These are phyloP conservation scores for Crypturellus tataupa DNA, from an alignment of 2,797 vertebrate genomes.

Conservation along the genomic window DNA sequence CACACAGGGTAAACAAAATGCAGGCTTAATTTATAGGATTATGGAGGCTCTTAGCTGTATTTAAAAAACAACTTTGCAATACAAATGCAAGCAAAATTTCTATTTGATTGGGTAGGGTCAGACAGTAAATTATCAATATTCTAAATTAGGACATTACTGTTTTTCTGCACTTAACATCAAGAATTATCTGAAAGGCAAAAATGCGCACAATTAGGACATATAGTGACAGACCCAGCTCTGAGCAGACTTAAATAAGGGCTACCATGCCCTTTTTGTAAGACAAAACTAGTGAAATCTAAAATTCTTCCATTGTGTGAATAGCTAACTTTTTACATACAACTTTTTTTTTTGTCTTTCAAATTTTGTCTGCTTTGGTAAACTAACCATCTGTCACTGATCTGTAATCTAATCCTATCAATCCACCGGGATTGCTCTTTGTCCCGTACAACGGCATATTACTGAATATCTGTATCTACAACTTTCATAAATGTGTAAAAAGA, in stretches of 20 bases:
- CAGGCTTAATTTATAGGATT: conserved; percentile 13
- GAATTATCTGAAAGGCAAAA: conserved; percentile 15
- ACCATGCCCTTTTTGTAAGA: neutral
- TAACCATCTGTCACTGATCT: conserved; percentile 83
- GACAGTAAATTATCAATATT: conserved; percentile 41
- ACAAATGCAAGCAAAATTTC: neutral
- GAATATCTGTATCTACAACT: conserved; percentile 84
- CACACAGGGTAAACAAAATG: conserved; percentile 60
- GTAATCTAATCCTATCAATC: conserved; percentile 83
- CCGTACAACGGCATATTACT: conserved; percentile 77
- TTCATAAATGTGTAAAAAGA: conserved; percentile 86
- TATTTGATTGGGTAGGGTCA: conserved; percentile 2
- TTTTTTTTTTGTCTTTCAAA: conserved; percentile 51
- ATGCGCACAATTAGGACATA: neutral
- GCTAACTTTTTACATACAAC: conserved; percentile 70
- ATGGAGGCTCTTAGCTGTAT: neutral
- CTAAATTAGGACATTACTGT: neutral
- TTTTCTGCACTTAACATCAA: neutral
- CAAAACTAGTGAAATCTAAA: neutral
- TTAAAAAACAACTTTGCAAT: conserved; percentile 6
- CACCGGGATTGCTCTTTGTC: conserved; percentile 78
- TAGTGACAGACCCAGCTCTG: neutral
- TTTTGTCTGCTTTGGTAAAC: conserved; percentile 79
- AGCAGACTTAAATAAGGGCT: neutral
- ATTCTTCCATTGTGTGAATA: conserved; percentile 45